Conservation (phyloP, 2,888 invertebrate genomes). For the Eupithecia tripunctaria region DNA sequence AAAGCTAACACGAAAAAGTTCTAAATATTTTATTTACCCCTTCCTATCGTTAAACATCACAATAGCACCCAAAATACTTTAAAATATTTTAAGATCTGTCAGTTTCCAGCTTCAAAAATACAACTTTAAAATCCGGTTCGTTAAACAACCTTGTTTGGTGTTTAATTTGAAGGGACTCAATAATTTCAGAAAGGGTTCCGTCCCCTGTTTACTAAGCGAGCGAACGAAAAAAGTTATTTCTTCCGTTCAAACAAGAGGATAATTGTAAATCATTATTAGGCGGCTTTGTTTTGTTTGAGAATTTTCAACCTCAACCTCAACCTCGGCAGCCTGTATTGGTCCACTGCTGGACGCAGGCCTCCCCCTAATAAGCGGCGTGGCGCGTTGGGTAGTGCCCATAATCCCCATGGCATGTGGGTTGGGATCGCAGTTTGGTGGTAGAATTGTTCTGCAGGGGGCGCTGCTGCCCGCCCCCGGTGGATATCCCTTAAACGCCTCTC, state of each 20-base stretch:
- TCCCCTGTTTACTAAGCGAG: slow-evolving; percentile 49
- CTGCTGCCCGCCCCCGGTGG: too few relatives aligned
- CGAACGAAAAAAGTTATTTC: slow-evolving; percentile 48
- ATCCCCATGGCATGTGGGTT: too few relatives aligned
- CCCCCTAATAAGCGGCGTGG: too few relatives aligned
- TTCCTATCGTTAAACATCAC: background rate
- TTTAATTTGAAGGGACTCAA: slow-evolving; percentile 48
- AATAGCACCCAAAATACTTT: background rate
- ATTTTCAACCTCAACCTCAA: slow-evolving; percentile 21
- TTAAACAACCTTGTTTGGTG: slow-evolving; percentile 49
- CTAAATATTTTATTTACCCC: background rate
- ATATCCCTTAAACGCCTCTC: too few relatives aligned
- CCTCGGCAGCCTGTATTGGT: too few relatives aligned
- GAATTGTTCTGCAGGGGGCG: too few relatives aligned
- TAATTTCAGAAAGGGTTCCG: slow-evolving; percentile 45
- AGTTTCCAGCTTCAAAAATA: slow-evolving; percentile 28
- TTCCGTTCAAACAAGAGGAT: slow-evolving; percentile 55
- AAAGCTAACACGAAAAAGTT: too few relatives aligned
- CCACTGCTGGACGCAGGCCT: too few relatives aligned
- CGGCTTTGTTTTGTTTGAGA: slow-evolving; percentile 34
- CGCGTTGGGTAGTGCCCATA: too few relatives aligned
- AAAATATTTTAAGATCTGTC: slow-evolving; percentile 9
- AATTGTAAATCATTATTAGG: slow-evolving; percentile 52
- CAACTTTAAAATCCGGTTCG: slow-evolving; percentile 46
- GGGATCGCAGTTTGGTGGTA: too few relatives aligned